These are phyloP conservation scores for Drosophila bifasciata DNA, from an alignment of 1,140 invertebrate species.

Conservation along the genomic window DNA sequence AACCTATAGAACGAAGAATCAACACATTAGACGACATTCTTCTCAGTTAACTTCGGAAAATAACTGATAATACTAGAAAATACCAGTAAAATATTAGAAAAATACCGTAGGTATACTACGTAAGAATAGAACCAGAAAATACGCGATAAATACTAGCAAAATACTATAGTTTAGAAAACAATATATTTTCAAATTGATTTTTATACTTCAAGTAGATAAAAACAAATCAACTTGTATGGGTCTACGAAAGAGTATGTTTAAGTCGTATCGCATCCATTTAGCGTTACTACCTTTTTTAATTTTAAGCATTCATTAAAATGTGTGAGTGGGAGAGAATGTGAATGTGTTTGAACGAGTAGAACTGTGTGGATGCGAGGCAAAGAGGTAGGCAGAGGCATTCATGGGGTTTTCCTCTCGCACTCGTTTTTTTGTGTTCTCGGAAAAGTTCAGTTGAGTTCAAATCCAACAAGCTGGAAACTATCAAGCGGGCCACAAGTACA, in stretches of 20 bases:
- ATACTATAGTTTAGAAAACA: not conserved
- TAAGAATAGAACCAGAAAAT: too few species aligned
- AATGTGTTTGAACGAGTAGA: not conserved
- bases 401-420: slow-evolving; percentile 31
- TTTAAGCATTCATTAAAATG: slow-evolving; percentile 69
- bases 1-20: too few species aligned
- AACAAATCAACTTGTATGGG: too few species aligned
- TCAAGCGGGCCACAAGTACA: slow-evolving; percentile 50
- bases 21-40: too few species aligned
- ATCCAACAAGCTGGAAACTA: slow-evolving; percentile 80
- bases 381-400: too few species aligned
- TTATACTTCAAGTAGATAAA: not conserved
- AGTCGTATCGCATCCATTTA: too few species aligned
- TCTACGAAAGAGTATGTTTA: too few species aligned
- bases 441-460: slow-evolving; percentile 80
- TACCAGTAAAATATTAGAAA: too few species aligned
- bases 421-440: slow-evolving; percentile 51
- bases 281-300: slow-evolving; percentile 33
- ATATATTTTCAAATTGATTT: slow-evolving; percentile 1
- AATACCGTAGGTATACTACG: too few species aligned
- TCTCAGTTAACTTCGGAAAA: too few species aligned
- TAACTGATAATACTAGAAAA: too few species aligned
- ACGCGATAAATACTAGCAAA: not conserved
- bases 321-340: slow-evolving; percentile 26
- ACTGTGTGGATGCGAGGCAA: not conserved